phyloP scores from a whole-genome alignment of 2,888 invertebrate species.

The Dynastes maya region DNA sequence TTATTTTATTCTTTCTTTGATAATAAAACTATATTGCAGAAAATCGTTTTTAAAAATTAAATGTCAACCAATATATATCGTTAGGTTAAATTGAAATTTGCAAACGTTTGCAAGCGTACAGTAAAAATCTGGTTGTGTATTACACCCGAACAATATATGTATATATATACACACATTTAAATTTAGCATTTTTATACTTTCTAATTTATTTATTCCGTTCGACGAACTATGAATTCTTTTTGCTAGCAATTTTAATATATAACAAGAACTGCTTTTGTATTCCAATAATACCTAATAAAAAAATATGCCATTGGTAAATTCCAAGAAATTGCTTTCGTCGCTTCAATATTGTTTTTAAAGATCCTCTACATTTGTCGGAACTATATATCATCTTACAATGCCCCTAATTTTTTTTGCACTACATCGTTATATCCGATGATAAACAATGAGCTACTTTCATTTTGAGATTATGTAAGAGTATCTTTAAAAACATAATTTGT shows the following conservation, averaged over 20 bases:
- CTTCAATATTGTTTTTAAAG: conserved; percentile 23
- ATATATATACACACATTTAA: background rate
- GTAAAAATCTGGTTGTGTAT: conserved; percentile 10
- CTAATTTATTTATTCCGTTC: conserved; percentile 12
- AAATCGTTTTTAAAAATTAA: too few species aligned
- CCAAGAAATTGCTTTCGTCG: conserved; percentile 8
- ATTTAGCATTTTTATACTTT: conserved; percentile 3
- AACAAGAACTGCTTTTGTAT: conserved; percentile 24
- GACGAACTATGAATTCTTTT: background rate
- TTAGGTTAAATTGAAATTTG: too few species aligned
- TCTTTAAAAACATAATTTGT: conserved; percentile 50
- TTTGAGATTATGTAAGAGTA: conserved; percentile 41
- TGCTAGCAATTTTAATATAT: conserved; percentile 1
- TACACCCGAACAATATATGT: background rate
- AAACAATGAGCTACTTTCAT: too few species aligned
- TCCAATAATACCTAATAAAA: background rate
- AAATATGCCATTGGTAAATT: conserved; percentile 27
- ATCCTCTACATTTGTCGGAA: conserved; percentile 2
- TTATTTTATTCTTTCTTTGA: too few species aligned
- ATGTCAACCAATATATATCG: too few species aligned
- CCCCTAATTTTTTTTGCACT: background rate
- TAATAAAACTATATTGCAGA: too few species aligned
- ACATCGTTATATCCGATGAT: background rate
- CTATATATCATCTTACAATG: background rate
- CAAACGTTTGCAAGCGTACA: background rate